phyloP scores from a whole-genome alignment of 2,888 invertebrate genomes.

The Lutraria lutraria region DNA sequence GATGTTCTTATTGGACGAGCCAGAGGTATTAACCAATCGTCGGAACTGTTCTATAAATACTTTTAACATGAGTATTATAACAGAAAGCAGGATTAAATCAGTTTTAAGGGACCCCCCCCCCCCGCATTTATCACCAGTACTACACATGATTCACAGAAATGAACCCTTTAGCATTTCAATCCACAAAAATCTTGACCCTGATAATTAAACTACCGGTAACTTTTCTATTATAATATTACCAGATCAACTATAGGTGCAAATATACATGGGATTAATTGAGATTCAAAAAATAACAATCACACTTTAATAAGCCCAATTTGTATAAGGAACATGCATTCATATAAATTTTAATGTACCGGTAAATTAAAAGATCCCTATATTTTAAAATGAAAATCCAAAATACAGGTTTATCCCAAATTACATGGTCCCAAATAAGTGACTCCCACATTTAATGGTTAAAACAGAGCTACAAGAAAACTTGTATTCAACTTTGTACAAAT shows the following conservation, averaged over 20 bases:
- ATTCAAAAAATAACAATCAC: background rate
- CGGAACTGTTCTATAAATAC: too few species aligned
- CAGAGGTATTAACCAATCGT: too few species aligned
- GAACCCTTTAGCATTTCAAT: too few species aligned
- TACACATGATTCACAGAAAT: too few species aligned
- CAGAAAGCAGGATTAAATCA: too few species aligned
- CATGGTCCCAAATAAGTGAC: background rate
- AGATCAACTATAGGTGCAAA: background rate
- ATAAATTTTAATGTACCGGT: constrained; percentile 8
- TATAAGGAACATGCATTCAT: background rate
- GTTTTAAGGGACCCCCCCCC: too few species aligned
- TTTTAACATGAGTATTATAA: too few species aligned
- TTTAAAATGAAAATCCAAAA: background rate
- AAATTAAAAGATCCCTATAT: background rate
- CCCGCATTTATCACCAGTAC: too few species aligned
- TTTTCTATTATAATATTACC: too few species aligned
- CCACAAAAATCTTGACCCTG: too few species aligned
- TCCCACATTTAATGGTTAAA: background rate
- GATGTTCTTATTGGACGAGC: too few species aligned
- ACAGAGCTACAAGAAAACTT: background rate
- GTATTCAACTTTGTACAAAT: background rate
- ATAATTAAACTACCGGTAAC: too few species aligned
- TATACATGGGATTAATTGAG: background rate
- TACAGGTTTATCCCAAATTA: background rate
- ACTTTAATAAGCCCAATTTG: background rate